Base-by-base conservation (phyloP, 2,113 vertebrate genomes). In the Phocoena sinus region DNA sequence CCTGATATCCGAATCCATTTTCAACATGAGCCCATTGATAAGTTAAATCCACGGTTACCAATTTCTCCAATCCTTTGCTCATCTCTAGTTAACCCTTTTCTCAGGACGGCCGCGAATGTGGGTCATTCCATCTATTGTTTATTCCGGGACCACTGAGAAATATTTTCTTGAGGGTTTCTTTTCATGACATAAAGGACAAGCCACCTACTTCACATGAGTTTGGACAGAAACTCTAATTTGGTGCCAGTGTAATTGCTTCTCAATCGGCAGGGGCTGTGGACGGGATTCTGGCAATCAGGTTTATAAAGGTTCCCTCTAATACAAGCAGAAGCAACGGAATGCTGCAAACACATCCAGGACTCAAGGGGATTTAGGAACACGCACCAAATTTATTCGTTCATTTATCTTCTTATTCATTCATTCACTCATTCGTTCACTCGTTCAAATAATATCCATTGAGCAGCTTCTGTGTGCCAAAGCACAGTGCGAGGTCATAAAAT, bases 71-170 rank as follows among this genome's bases (percentile, higher is more conserved):
- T 33, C 13, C n/a, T 26, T 41, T 10, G 36, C 5, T 70, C 1
- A 25, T 15, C 44, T 58, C 13, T 3, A 68, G 60, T 31, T 26
- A 0, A 0, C 3, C 18, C 50, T 13, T 33, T 33, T 11, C 17
- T 63, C 6, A 12, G 8, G n/a, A 6, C 0, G n/a, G 3, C 38
- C 47, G 13, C 0, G 3, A 17, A 28, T 3, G 60, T 3, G 67
- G 60, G 18, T 12, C 76, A 8, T 15, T 8, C 33, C 76, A 36
- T 8, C 33, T 56, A 5, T 8, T n/a, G 76, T 21, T 80, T 56
- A 56, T 36, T 80, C 26, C 67, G 38, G 41, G 41, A 41, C 38
- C 62, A 14, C 28, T 21, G 41, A 76, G 44, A 44, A 65, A 31
- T 5, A 21, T 12, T 33, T 50, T 41, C 17, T 1, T 20, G 56